Evolutionary conservation across 2,113 vertebrate genomes (phyloP).

Genomic region (Rhegmatorhina hoffmannsi): DNA sequence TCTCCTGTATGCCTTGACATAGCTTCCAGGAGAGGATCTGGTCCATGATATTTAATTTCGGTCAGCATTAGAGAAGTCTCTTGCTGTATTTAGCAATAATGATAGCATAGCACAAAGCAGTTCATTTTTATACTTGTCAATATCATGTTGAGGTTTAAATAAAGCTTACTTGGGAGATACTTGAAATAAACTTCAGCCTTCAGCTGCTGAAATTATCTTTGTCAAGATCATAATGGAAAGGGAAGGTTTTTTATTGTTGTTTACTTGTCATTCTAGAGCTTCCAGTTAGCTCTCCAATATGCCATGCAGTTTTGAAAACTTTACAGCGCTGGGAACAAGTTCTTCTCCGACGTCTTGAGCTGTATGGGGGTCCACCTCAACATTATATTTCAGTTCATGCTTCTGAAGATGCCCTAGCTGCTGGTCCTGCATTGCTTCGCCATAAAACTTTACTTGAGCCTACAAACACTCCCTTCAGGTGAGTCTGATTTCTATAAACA

Average conservation of each 20-base stretch:
- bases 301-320: slow-evolving; percentile 91
- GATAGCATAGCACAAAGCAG: background rate
- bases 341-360: slow-evolving; percentile 89
- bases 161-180: background rate
- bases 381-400: slow-evolving; percentile 86
- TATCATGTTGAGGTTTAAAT: background rate
- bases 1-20: background rate
- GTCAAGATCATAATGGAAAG: background rate
- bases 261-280: slow-evolving; percentile 81
- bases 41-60: background rate
- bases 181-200: background rate
- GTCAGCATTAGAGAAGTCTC: background rate
- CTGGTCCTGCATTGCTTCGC: slow-evolving; percentile 92
- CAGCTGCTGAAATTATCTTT: background rate
- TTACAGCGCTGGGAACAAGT: slow-evolving; percentile 97
- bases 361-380: slow-evolving; percentile 89
- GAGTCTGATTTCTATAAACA: background rate
- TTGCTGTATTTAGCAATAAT: background rate
- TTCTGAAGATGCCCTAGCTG: slow-evolving; percentile 81
- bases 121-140: background rate
- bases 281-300: slow-evolving; percentile 92
- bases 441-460: slow-evolving; percentile 95
- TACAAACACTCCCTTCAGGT: slow-evolving; percentile 95
- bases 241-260: background rate
- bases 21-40: background rate